These are phyloP conservation scores for Campylorhamphus procurvoides DNA, from an alignment of 2,113 vertebrate species.

Conservation along the genomic window DNA sequence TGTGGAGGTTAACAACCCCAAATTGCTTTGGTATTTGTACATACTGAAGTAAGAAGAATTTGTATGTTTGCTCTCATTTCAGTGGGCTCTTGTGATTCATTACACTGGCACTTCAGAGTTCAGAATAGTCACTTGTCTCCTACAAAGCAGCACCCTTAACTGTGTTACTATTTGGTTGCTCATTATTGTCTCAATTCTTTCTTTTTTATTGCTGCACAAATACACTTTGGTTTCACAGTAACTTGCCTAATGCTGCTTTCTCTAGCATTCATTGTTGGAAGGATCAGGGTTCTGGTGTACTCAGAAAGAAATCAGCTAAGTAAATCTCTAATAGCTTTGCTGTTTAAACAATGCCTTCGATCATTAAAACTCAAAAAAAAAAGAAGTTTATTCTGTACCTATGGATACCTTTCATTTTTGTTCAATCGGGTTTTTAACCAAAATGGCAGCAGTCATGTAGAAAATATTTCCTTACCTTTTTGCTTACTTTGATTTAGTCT, in stretches of 20 bases:
- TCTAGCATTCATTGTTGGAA: neutral
- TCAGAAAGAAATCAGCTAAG: neutral
- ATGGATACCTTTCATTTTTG: neutral
- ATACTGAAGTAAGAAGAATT: slow-evolving; percentile 25
- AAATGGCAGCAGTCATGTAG: neutral
- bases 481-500: neutral
- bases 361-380: neutral
- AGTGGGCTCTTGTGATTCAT: slow-evolving; percentile 59
- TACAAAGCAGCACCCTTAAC: slow-evolving; percentile 31
- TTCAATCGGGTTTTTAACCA: neutral
- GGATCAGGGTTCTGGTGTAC: neutral
- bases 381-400: neutral
- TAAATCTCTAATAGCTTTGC: neutral
- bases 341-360: slow-evolving; percentile 1
- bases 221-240: neutral
- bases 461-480: neutral
- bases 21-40: slow-evolving; percentile 44
- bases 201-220: slow-evolving; percentile 28
- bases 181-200: slow-evolving; percentile 16
- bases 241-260: neutral
- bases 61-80: slow-evolving; percentile 44
- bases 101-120: slow-evolving; percentile 32
- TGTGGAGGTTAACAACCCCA: slow-evolving; percentile 33
- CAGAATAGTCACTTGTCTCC: slow-evolving; percentile 47
- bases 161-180: slow-evolving; percentile 1